Evolutionary conservation across 1,140 invertebrate genomes (phyloP), one percentile per base, ranked within the genome.

Genomic region (Diplogasteroides magnus): DNA sequence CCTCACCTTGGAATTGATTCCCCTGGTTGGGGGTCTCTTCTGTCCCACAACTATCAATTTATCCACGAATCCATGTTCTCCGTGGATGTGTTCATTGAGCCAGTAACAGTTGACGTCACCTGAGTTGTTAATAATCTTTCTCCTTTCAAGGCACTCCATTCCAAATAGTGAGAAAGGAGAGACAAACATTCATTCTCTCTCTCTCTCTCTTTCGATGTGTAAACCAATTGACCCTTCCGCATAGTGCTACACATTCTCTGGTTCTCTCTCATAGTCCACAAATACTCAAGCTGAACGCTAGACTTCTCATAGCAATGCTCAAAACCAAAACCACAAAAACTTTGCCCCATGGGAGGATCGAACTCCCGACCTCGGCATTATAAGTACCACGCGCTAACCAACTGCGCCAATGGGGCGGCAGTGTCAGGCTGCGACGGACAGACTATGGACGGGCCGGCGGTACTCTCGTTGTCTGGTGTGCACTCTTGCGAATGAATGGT

Each of bases 31-130:
- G 6, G 37, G 37, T 48, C 37, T 6, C 37, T 19, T 19, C 19
- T 19, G 6, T 48, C 37, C 37, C 6, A 48, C 37, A 19, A 48
- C 19, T 6, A 48, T 48, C 37, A 11, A 19, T 48, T 48, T 19
- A 6, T 6, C 37, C 6, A 48, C 61, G 2, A 63, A 13, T 13
- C 15, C 63, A 15, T 55, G 19, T 14, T 67, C 56, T 1, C 57
- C 3, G 29, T 67, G 65, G 29, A 63, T 71, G 64, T 32, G 71
- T 37, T 75, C 71, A 31, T 75, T 75, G 1, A 77, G 48, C 76
- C 76, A 77, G 69, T 73, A 77, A 25, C 75, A 77, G 29, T 74
- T 77, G 11, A 75, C 73, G 32, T 67, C 66, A 25, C 70, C 69
- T 71, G 31, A 31, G 19, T 28, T 25, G 13, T 11, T 15, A 26